Conservation (phyloP, 2,797 vertebrate genomes). For the Halcyon badia region DNA sequence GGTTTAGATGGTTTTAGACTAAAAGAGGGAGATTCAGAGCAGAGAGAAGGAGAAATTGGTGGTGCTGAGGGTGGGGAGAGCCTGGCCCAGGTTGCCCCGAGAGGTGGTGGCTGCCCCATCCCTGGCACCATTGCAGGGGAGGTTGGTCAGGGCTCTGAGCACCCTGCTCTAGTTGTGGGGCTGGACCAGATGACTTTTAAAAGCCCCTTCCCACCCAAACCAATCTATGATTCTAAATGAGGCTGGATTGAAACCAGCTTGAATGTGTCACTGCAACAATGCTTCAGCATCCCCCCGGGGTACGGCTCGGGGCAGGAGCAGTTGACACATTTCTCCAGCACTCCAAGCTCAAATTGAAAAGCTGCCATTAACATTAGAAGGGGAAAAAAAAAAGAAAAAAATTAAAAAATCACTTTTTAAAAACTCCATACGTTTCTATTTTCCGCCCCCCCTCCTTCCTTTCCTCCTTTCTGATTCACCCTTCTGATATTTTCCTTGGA, state of each 20-base stretch:
- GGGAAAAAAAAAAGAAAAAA: background rate
- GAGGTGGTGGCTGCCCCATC: background rate
- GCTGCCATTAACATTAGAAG: conserved; percentile 74
- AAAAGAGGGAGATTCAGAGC: background rate
- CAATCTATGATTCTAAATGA: background rate
- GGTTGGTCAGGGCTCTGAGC: background rate
- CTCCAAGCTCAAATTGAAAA: conserved; percentile 71
- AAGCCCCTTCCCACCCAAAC: background rate
- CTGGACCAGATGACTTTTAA: background rate
- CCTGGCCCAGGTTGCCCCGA: too few species aligned
- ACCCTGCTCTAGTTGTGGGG: background rate
- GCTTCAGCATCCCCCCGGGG: conserved; percentile 59
- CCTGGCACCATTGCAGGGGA: background rate
- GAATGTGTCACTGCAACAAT: conserved; percentile 63
- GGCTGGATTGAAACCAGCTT: conserved; percentile 67
- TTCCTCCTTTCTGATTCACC: conserved; percentile 81
- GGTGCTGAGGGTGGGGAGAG: background rate
- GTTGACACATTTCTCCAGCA: conserved; percentile 73
- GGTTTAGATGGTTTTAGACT: background rate
- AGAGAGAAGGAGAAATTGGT: background rate
- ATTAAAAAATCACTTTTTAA: conserved; percentile 69
- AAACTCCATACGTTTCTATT: conserved; percentile 67
- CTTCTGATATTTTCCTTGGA: conserved; percentile 84
- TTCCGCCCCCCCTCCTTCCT: background rate
- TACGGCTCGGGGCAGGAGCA: conserved; percentile 52